Evolutionary conservation across 64 coral and sea anemone genomes (phyloP).

Genomic region (Montipora capricornis): DNA sequence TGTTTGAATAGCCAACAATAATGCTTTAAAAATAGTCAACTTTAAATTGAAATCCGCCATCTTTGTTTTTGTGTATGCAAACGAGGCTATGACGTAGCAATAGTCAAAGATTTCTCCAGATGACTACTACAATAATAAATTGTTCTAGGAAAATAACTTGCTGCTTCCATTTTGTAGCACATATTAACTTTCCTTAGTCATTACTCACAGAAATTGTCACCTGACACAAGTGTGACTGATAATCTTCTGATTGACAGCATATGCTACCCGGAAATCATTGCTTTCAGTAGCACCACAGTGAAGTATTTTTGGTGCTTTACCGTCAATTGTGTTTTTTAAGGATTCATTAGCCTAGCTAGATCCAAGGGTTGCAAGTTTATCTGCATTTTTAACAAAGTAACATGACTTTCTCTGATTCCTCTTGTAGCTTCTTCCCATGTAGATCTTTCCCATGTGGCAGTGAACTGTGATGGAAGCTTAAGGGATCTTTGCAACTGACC

Average conservation of each 20-base stretch:
- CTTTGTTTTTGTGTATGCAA: too few species aligned
- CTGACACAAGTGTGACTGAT: background rate
- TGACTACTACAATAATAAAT: too few species aligned
- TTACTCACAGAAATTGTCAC: too few species aligned
- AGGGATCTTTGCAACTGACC: background rate
- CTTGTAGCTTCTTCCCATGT: constrained; percentile 2
- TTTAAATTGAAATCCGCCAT: too few species aligned
- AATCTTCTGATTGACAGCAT: too few species aligned
- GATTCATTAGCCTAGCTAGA: constrained; percentile 49
- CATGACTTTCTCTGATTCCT: background rate
- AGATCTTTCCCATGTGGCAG: constrained; percentile 53
- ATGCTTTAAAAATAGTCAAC: too few species aligned
- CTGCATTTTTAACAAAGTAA: constrained; percentile 7
- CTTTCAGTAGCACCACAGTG: constrained; percentile 52
- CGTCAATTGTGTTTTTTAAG: constrained; percentile 38
- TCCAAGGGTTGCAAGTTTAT: constrained; percentile 53
- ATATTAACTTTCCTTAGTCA: too few species aligned
- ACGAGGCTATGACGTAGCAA: too few species aligned
- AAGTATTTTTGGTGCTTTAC: constrained; percentile 53
- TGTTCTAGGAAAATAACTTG: too few species aligned
- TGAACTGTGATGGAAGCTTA: constrained; percentile 14
- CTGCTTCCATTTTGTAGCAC: too few species aligned
- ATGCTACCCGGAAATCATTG: constrained; percentile 9
- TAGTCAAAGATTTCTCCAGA: too few species aligned
- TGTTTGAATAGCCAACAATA: too few species aligned